These are phyloP conservation scores for Thermophis baileyi DNA, from an alignment of 2,113 vertebrate species.

Conservation along the genomic window DNA sequence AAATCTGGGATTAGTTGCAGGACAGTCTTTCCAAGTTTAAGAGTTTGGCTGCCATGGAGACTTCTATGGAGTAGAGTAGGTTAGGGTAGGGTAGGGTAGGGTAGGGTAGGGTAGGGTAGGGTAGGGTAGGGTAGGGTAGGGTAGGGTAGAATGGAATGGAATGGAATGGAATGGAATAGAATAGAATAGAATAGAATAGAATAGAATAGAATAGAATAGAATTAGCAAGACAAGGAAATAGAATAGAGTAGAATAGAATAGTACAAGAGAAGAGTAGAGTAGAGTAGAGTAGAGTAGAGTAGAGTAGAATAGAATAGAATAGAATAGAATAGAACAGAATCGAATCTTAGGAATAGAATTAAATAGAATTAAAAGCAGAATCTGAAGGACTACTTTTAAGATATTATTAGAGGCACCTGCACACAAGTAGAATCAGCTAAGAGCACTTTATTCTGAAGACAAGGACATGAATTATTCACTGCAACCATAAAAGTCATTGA, in stretches of 20 bases:
- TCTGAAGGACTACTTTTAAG: neutral
- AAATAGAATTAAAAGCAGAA: neutral
- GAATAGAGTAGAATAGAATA: too few relatives aligned
- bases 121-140: rapidly evolving
- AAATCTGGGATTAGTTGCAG: neutral
- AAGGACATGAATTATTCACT: neutral
- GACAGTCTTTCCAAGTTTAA: neutral
- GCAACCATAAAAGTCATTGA: neutral
- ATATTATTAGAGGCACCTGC: neutral
- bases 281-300: too few relatives aligned
- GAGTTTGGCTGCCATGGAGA: neutral
- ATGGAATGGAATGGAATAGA: too few relatives aligned
- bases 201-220: too few relatives aligned
- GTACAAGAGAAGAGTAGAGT: too few relatives aligned
- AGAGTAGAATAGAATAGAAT: too few relatives aligned
- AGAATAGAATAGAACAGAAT: too few relatives aligned
- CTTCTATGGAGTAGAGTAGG: neutral
- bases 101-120: too few relatives aligned
- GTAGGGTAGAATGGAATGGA: rapidly evolving
- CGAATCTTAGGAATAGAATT: neutral
- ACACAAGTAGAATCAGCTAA: neutral
- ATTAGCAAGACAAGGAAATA: too few relatives aligned
- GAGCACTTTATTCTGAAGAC: neutral
- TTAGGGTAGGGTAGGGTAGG: too few relatives aligned
- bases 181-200: too few relatives aligned